Evolutionary conservation across 2,113 vertebrate species (phyloP), one percentile per base, ranked within the genome.

Genomic region (Brachirus orientalis): DNA sequence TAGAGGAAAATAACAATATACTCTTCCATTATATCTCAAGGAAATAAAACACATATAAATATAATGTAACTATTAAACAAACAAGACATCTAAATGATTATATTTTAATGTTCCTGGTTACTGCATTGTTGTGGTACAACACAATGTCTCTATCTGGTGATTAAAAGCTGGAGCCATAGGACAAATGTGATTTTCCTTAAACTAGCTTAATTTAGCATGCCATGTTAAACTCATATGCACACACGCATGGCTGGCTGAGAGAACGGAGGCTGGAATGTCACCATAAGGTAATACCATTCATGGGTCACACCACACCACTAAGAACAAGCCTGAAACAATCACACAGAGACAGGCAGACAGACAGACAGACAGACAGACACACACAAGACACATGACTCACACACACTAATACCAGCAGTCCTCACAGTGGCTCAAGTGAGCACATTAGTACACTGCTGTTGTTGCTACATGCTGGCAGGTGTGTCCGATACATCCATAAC

Each of bases 241-340:
- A 43, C 44, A 19, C 41, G 53, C 56, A 36, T 40, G 45, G 22
- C 62, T 70, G 75, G 58, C 57, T 45, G 18, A 36, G 56, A 45
- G 56, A 63, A 63, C 60, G 44, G 18, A 16, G 54, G 18, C 33
- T 56, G 76, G 37, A 77, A 82, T 74, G 65, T 76, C 22, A 48
- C 63, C 58, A 77, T 58, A 70, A 79, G 57, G 75, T 62, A 66
- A 50, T 57, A 48, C 19, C 47, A 41, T 63, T 76, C 69, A 75
- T 44, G 44, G 53, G 63, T 71, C 71, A 3, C 44, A 44, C 20
- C 45, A 63, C 60, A 51, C 46, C 13, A 4, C 63, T 50, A 36
- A 82, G 53, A 56, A 80, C 28, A 65, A 57, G 17, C 61, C 62
- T 28, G 12, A 53, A 46, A 81, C 20, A 62, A 14, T 36, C 63